A percentile compares a stretch with the other conserved stretches of the same genome.
phyloP scores from a whole-genome alignment of 2,797 vertebrate genomes.

The Hephaestus fuliginosus region DNA sequence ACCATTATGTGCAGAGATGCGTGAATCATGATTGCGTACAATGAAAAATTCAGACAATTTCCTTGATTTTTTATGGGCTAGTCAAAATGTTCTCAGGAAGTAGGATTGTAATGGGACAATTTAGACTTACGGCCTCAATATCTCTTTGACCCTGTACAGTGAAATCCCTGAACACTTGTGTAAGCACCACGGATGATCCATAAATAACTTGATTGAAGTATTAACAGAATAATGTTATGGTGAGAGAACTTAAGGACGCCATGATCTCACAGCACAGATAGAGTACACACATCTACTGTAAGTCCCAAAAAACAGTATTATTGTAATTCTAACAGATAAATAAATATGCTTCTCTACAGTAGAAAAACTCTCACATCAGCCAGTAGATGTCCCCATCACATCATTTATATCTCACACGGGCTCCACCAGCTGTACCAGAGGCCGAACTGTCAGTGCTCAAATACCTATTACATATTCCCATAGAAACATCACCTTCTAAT shows the following conservation, averaged over 20 bases:
- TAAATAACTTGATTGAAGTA: not conserved
- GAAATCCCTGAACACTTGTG: not conserved
- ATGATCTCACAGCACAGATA: conserved; percentile 1
- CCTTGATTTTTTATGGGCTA: not conserved
- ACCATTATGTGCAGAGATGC: not conserved
- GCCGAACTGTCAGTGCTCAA: not conserved
- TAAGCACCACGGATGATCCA: not conserved
- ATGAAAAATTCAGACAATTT: not conserved
- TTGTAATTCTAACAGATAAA: not conserved
- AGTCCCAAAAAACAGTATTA: not conserved
- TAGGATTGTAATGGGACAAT: not conserved
- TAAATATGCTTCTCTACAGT: not conserved
- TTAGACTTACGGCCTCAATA: not conserved
- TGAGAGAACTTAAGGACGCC: not conserved
- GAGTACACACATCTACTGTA: not conserved
- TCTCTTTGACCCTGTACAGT: too few relatives aligned
- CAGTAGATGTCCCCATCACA: conserved; percentile 77
- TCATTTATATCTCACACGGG: conserved; percentile 32
- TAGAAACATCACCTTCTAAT: conserved; percentile 42
- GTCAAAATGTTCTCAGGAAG: not conserved
- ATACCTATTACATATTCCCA: conserved; percentile 19
- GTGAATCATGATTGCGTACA: not conserved
- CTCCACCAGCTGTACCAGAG: not conserved
- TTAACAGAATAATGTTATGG: not conserved
- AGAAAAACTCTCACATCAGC: conserved; percentile 11